A percentile compares a stretch with the other conserved stretches of the same genome.
These are phyloP conservation scores for Ophion ventricosus DNA, from an alignment of 2,888 invertebrate species.

Conservation along the genomic window DNA sequence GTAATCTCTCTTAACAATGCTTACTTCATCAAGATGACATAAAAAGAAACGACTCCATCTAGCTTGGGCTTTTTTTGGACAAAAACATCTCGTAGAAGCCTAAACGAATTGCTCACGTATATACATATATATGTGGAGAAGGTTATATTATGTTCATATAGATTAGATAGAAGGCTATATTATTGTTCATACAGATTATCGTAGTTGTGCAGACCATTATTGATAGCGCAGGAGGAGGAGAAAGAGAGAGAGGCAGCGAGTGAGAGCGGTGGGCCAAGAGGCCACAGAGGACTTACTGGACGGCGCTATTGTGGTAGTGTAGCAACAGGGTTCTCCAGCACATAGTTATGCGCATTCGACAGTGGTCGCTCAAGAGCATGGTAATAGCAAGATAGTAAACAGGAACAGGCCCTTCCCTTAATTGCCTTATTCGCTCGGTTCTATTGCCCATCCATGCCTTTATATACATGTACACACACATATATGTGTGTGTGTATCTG, in stretches of 20 bases:
- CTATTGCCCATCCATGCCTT: conserved; percentile 25
- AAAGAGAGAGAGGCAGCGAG: conserved; percentile 1
- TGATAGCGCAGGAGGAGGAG: conserved; percentile 48
- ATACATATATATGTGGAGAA: too few species aligned
- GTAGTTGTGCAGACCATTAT: conserved; percentile 61
- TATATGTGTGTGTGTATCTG: neutral
- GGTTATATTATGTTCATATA: neutral
- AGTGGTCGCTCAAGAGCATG: conserved; percentile 65
- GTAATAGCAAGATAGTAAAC: conserved; percentile 68
- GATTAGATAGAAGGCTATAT: conserved; percentile 26
- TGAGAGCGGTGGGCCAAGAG: conserved; percentile 11
- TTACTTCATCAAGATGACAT: too few species aligned
- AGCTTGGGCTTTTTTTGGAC: too few species aligned
- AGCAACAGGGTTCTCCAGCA: conserved; percentile 47
- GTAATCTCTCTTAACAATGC: too few species aligned
- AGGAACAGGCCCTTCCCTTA: conserved; percentile 67
- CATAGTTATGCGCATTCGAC: conserved; percentile 62
- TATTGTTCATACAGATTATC: conserved; percentile 58
- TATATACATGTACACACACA: conserved; percentile 8
- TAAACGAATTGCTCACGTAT: neutral
- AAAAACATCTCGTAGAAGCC: too few species aligned
- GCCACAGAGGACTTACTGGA: conserved; percentile 44
- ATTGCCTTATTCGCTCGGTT: conserved; percentile 61
- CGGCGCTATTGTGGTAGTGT: conserved; percentile 34
- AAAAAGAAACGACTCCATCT: too few species aligned